phyloP scores from a whole-genome alignment of 2,113 vertebrate genomes.

The Istiophorus platypterus region DNA sequence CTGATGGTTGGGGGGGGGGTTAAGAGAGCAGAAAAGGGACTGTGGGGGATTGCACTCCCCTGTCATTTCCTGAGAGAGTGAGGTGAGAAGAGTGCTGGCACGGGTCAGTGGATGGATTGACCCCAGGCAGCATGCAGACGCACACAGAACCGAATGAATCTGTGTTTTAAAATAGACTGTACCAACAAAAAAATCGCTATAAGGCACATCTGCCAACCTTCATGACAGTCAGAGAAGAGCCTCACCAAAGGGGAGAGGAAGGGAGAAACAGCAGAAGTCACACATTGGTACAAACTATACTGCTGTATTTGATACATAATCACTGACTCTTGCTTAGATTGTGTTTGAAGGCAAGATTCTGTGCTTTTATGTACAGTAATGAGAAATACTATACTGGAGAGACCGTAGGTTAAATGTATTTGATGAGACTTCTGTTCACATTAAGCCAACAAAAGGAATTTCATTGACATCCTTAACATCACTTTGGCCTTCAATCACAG shows the following conservation, averaged over 20 bases:
- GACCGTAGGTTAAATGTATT: constrained; percentile 18
- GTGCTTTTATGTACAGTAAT: neutral
- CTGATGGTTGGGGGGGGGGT: constrained; percentile 24
- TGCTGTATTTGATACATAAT: constrained; percentile 21
- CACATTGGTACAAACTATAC: constrained; percentile 44
- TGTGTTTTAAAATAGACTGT: constrained; percentile 75
- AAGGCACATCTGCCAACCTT: constrained; percentile 68
- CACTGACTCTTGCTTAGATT: neutral
- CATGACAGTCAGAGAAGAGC: constrained; percentile 62
- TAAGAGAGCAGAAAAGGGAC: constrained; percentile 55
- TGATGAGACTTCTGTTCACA: constrained; percentile 4
- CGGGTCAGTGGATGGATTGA: constrained; percentile 59
- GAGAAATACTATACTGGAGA: constrained; percentile 8
- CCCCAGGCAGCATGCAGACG: constrained; percentile 67
- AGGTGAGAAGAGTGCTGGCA: constrained; percentile 68
- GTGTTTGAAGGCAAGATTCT: neutral
- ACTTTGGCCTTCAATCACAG: constrained; percentile 1
- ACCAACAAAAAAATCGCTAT: constrained; percentile 43
- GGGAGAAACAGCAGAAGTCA: constrained; percentile 36
- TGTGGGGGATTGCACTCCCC: constrained; percentile 47
- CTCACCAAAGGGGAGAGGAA: constrained; percentile 47
- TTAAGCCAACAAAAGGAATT: constrained; percentile 5
- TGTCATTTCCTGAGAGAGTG: constrained; percentile 62
- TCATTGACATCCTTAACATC: constrained; percentile 13
- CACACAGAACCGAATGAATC: constrained; percentile 63